Base-by-base conservation (phyloP, 2,113 vertebrate species). In the Centrocercus urophasianus region DNA sequence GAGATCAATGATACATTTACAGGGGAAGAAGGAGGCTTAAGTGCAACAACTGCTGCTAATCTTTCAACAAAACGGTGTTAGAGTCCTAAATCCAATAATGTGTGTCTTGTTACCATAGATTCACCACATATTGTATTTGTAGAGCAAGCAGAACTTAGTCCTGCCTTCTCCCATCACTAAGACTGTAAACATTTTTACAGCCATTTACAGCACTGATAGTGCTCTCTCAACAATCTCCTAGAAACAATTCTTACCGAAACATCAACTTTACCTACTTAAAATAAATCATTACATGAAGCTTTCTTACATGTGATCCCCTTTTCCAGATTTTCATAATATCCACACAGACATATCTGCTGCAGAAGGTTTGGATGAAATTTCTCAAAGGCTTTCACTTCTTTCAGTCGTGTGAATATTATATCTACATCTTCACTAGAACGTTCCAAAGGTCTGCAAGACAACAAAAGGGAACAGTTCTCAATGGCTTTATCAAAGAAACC, bases 381-480 rank as follows among this genome's bases (percentile, higher is more conserved):
- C 96, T 99, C 99, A 78, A 99, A 99, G 88, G 98, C 99, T 97
- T 99, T 99, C 63, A 99, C 98, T 94, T 98, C 98, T 96, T 98
- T 99, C 88, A 99, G 98, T 38, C 98, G 98, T 12, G 98, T 98
- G 96, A 99, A 98, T 93, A 99, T 99, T 89, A 99, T 99, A 96
- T 99, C 99, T 71, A 99, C 98, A 96, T 99, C 99, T 97, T 99
- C 99, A 82, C 98, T 98, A 5, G 99, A 99, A 67, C 99, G 99
- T 89, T 99, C 99, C 76, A 98, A 94, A 10, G 99, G 99, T 89
- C 99, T 99, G 89, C 25, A 97, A 73, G 93, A 54, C 95, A 88
- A 95, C 60, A 90, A 93, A 83, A 76, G 34, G 83, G 10, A 93
- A 77, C 27, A 19, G 74, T 69, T 93, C 22, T 74, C n/a, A 86